Evolutionary conservation across 2,797 vertebrate species (phyloP), one percentile per base, ranked within the genome.

Genomic region (Rhodeus uyekii): DNA sequence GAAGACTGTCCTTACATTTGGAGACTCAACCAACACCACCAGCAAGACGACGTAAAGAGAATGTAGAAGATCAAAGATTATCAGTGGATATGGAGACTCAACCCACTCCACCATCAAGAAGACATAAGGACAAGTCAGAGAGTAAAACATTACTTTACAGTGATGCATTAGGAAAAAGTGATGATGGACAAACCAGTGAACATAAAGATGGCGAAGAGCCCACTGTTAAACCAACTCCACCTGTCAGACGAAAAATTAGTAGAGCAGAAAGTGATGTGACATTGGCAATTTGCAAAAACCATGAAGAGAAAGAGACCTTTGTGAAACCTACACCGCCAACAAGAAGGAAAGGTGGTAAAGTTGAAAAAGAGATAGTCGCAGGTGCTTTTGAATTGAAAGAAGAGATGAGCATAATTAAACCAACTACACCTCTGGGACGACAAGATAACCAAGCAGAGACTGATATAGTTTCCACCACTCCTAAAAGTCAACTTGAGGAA

Each of bases 21-120:
- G 83, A 83, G 74, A 55, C 46, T 10, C 74, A 85, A 32, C 81
- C 84, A 13, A 85, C 84, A 44, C 75, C 84, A 73, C 78, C 84
- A 46, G 72, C 67, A 72, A 83, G 65, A 83, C 61, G 46, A 48
- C 38, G 22, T 32, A 76, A 86, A 65, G 78, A 83, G 3, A 81
- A 73, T 42, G 36, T 6, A 44, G 85, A 83, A 18, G 29, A 53
- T 36, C 48, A 16, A 36, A 46, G 73, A 68, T 75, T 68, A 27
- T 84, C 79, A 19, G 12, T 79, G 39, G 22, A 81, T 60, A 39
- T 76, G 34, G 81, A 86, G 18, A 53, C 13, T 14, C 76, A 84
- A 71, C 80, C 81, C 24, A 67, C 63, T n/a, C 63, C 71, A n/a
- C 76, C 75, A n/a, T 42, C 42, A 18, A 74, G 68, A 75, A 77